These are phyloP conservation scores for Amblyopsis hoosieri DNA, from an alignment of 2,797 vertebrate species.

Conservation along the genomic window DNA sequence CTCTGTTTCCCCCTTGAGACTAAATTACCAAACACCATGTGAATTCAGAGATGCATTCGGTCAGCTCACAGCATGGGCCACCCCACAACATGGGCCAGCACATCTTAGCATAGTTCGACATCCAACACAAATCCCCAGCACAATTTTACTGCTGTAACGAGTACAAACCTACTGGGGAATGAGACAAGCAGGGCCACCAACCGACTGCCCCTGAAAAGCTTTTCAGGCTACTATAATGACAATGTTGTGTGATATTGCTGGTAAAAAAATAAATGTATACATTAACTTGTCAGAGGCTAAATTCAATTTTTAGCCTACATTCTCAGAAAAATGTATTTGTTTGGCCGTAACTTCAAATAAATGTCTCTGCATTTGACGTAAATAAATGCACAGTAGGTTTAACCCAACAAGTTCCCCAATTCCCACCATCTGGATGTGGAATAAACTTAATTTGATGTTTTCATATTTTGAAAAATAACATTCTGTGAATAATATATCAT, in stretches of 20 bases:
- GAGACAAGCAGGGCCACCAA: constrained; percentile 16
- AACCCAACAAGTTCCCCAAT: constrained; percentile 20
- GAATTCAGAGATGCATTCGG: constrained; percentile 48
- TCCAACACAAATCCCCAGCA: constrained; percentile 65
- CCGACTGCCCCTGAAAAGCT: constrained; percentile 38
- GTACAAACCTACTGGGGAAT: background rate
- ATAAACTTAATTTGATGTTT: constrained; percentile 17
- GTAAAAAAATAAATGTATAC: constrained; percentile 12
- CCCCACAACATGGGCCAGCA: constrained; percentile 53
- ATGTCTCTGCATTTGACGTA: constrained; percentile 35
- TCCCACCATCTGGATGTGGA: too few relatives aligned
- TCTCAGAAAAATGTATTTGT: constrained; percentile 64
- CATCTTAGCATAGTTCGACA: constrained; percentile 63
- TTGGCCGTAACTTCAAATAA: constrained; percentile 54
- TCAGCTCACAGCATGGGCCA: constrained; percentile 56
- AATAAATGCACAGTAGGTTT: constrained; percentile 63
- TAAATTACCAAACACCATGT: constrained; percentile 39
- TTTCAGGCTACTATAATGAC: constrained; percentile 33
- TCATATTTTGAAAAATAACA: constrained; percentile 58
- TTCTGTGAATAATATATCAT: constrained; percentile 27
- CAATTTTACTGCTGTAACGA: constrained; percentile 28
- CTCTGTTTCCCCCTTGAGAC: constrained; percentile 37
- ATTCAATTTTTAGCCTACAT: constrained; percentile 57
- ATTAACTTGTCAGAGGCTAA: constrained; percentile 3
- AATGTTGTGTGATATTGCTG: constrained; percentile 55